Evolutionary conservation across 2,888 invertebrate genomes (phyloP).

Genomic region (Cephus sareptanus): DNA sequence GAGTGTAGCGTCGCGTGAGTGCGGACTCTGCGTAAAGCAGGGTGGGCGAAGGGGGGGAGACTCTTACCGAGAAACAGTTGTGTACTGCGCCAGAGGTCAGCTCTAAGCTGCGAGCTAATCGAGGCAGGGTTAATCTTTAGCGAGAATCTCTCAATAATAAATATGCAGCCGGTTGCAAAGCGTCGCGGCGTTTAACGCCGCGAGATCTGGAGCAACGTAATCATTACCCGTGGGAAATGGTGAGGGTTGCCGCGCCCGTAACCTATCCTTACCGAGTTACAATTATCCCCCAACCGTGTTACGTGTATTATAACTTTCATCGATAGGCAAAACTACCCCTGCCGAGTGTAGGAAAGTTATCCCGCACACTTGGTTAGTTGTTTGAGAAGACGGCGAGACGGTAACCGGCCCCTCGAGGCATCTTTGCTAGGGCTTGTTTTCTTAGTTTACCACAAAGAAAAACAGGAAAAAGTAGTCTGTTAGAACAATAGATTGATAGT

Average conservation of each 20-base stretch:
- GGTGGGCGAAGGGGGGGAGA: accelerated
- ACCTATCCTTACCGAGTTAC: neutral
- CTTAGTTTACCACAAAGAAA: neutral
- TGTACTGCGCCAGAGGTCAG: neutral
- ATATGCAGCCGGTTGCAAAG: neutral
- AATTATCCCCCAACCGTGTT: neutral
- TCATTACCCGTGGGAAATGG: neutral
- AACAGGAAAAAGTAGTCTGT: neutral
- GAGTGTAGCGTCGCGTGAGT: constrained; percentile 30
- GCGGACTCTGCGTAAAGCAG: neutral
- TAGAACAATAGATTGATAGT: neutral
- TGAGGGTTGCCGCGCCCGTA: neutral
- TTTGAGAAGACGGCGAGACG: neutral
- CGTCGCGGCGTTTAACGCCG: neutral
- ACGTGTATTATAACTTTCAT: neutral
- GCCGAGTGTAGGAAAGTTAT: neutral
- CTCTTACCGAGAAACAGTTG: neutral
- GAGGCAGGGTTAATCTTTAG: neutral
- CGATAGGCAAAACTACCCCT: neutral
- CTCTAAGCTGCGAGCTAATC: neutral
- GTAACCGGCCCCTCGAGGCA: neutral
- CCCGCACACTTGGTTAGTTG: neutral
- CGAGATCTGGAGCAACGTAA: neutral
- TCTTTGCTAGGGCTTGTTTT: neutral
- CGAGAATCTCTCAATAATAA: neutral